These are phyloP conservation scores for Vireo griseus DNA, from an alignment of 2,797 vertebrate genomes.

Conservation along the genomic window DNA sequence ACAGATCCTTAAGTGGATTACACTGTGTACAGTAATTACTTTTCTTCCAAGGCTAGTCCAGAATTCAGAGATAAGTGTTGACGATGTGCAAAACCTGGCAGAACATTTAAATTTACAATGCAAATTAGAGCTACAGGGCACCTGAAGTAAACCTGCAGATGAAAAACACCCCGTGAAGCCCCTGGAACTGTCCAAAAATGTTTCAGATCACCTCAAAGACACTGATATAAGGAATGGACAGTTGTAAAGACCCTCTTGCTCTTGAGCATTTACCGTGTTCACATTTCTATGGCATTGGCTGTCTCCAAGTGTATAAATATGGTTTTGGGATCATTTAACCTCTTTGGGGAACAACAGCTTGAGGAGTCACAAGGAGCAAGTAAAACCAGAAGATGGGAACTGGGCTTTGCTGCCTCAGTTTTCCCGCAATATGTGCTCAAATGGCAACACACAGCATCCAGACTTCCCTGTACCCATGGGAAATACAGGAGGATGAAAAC, in stretches of 20 bases:
- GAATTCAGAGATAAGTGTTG: background rate
- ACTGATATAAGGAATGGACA: background rate
- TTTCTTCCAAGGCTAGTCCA: background rate
- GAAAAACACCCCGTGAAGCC: background rate
- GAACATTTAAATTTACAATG: background rate
- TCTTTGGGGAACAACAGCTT: background rate
- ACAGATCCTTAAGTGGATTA: background rate
- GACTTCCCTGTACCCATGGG: background rate
- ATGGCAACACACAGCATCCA: background rate
- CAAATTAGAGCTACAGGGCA: background rate
- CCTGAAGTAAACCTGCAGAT: background rate
- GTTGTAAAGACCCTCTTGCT: background rate
- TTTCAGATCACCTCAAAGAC: background rate
- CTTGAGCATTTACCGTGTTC: background rate
- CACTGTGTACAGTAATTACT: background rate
- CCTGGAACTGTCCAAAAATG: background rate
- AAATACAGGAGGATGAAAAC: background rate
- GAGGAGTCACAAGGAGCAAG: background rate
- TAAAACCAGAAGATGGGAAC: background rate
- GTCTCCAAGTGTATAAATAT: background rate
- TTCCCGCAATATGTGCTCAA: accelerated
- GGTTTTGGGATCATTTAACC: background rate
- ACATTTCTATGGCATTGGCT: background rate
- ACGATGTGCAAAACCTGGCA: background rate
- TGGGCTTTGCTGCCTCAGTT: background rate